phyloP scores from a whole-genome alignment of 2,113 vertebrate species.

The Mionectes macconnelli region DNA sequence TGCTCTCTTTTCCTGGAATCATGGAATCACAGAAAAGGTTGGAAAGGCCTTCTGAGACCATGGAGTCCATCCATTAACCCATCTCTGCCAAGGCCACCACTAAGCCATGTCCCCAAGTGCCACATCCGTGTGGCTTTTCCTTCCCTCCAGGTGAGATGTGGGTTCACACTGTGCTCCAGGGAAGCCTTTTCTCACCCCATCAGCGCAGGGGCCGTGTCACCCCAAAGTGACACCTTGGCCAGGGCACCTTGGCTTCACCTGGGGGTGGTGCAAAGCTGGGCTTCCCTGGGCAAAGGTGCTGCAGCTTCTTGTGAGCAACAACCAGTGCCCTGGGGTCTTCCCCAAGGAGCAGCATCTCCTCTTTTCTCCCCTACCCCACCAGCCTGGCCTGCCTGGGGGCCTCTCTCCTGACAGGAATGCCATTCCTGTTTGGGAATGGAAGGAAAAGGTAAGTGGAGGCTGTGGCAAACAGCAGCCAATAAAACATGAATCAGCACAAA shows the following conservation, averaged over 20 bases:
- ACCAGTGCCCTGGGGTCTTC: fast-evolving
- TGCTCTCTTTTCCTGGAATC: not conserved
- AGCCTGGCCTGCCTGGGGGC: not conserved
- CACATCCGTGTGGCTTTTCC: not conserved
- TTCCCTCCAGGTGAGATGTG: not conserved
- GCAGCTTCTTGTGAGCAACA: too few species aligned
- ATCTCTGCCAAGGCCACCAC: not conserved
- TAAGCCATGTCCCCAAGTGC: not conserved
- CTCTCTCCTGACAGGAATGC: not conserved
- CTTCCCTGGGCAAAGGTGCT: not conserved
- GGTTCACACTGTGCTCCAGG: not conserved
- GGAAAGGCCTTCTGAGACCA: not conserved
- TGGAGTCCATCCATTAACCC: not conserved
- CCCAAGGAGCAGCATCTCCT: not conserved
- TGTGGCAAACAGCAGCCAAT: not conserved
- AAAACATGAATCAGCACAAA: conserved; percentile 23
- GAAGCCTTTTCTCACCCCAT: not conserved
- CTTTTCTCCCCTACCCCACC: too few species aligned
- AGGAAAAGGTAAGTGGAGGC: not conserved
- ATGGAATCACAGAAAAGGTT: not conserved
- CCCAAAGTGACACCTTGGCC: not conserved
- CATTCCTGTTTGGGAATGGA: fast-evolving
- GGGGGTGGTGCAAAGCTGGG: not conserved
- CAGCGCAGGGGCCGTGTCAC: not conserved
- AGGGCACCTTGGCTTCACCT: not conserved